A percentile compares a stretch with the other conserved stretches of the same genome.
Conservation (phyloP, 2,797 vertebrate genomes). For the Hoplostethus atlanticus region DNA sequence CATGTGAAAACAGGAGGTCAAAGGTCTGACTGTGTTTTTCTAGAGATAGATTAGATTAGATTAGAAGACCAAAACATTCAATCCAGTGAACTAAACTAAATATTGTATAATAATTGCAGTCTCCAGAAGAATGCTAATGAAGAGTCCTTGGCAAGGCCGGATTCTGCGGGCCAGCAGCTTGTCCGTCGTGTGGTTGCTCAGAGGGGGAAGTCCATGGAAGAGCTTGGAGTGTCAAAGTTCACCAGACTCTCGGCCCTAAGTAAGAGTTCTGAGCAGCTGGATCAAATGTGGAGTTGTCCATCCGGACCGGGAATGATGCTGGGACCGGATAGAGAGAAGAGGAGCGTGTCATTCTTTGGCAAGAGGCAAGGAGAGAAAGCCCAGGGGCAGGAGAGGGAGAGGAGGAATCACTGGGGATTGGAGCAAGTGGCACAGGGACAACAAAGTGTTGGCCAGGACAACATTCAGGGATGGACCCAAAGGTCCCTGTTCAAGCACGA, state of each 20-base stretch:
- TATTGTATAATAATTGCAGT: conserved; percentile 61
- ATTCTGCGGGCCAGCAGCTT: conserved; percentile 53
- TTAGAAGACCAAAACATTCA: background rate
- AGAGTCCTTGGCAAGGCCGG: conserved; percentile 14
- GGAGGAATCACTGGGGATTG: conserved; percentile 9
- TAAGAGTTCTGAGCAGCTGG: conserved; percentile 87
- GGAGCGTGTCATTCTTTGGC: conserved; percentile 38
- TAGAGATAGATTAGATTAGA: background rate
- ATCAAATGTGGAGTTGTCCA: conserved; percentile 56
- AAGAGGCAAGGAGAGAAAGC: conserved; percentile 41
- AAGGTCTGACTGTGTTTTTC: background rate
- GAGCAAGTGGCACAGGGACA: conserved; percentile 44
- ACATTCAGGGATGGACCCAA: conserved; percentile 57
- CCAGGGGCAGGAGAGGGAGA: conserved; percentile 36
- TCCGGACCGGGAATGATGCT: background rate
- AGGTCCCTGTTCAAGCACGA: conserved; percentile 57
- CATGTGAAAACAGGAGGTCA: background rate
- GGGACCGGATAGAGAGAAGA: conserved; percentile 49
- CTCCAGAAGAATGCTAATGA: conserved; percentile 52
- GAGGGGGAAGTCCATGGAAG: conserved; percentile 87
- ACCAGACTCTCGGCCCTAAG: conserved; percentile 71
- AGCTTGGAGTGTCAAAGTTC: conserved; percentile 73
- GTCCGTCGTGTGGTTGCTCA: conserved; percentile 73
- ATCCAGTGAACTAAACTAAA: conserved; percentile 7
- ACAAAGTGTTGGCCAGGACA: conserved; percentile 47